phyloP scores from a whole-genome alignment of 2,797 vertebrate species.

The Pipistrellus nathusii region DNA sequence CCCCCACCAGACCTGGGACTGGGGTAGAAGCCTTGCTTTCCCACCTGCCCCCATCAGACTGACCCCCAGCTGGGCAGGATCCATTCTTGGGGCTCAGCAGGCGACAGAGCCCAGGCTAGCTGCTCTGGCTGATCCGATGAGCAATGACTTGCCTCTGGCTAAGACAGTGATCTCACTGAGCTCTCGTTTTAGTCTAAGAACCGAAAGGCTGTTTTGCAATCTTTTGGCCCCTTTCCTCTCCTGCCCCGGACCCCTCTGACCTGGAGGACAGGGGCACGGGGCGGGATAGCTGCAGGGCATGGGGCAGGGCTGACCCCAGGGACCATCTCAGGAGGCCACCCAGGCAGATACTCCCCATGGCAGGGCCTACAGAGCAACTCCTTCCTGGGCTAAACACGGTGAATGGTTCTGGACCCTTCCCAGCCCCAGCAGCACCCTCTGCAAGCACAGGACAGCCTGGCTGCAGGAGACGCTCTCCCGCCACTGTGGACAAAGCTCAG shows the following conservation, averaged over 20 bases:
- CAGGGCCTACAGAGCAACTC: background rate
- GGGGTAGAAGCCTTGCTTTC: background rate
- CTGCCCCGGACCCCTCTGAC: background rate
- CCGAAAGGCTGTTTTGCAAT: background rate
- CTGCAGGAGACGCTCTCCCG: background rate
- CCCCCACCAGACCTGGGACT: background rate
- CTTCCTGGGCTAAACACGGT: background rate
- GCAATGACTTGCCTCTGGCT: background rate
- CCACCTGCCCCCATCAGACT: no score
- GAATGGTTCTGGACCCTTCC: background rate
- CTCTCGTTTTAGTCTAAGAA: background rate
- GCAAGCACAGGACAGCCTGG: background rate
- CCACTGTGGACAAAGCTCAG: background rate
- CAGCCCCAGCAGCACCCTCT: background rate
- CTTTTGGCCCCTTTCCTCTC: background rate
- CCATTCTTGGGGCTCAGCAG: background rate
- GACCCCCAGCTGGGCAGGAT: background rate
- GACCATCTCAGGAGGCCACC: rapidly evolving
- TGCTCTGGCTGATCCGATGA: background rate
- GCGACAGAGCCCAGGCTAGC: background rate
- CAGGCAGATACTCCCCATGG: rapidly evolving
- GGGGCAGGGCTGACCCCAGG: background rate
- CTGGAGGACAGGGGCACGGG: background rate
- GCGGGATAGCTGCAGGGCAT: background rate
- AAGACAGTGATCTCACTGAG: background rate